Percentiles rank a stretch among this genome's conserved stretches.
Evolutionary conservation across 2,888 invertebrate genomes (phyloP).

Genomic region (Trichogramma evanescens): DNA sequence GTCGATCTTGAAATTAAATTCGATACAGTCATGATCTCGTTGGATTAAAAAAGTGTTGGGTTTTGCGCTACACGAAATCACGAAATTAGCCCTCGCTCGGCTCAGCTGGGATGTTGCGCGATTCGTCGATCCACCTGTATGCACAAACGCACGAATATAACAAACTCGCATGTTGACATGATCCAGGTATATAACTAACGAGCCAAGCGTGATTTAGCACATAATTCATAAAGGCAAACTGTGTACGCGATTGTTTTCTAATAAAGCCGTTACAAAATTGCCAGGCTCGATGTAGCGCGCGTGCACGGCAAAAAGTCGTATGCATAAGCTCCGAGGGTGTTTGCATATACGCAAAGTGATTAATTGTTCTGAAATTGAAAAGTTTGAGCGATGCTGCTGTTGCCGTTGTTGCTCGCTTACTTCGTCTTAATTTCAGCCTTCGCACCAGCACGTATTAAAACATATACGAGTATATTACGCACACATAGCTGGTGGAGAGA

Average conservation of each 20-base stretch:
- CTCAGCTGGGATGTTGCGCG: no score
- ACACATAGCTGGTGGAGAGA: no score
- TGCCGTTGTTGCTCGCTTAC: background rate
- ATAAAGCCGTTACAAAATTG: conserved; percentile 43
- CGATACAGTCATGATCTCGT: no score
- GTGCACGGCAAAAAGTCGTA: background rate
- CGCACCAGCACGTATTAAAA: background rate
- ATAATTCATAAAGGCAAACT: conserved; percentile 27
- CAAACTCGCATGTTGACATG: background rate
- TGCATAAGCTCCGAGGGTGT: background rate
- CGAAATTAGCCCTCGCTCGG: no score
- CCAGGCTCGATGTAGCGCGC: background rate
- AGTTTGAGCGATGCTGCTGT: conserved; percentile 14
- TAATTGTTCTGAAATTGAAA: conserved; percentile 47
- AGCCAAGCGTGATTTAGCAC: conserved; percentile 46
- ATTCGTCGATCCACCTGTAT: background rate
- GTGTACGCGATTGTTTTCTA: conserved; percentile 45
- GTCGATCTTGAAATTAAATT: no score
- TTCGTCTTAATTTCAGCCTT: conserved; percentile 21
- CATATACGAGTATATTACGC: no score
- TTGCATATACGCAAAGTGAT: conserved; percentile 30
- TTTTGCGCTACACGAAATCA: no score
- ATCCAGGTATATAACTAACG: conserved; percentile 39
- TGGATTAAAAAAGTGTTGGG: no score
- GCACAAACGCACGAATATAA: background rate